phyloP scores from a whole-genome alignment of 2,797 vertebrate species.

The Nothura maculosa region DNA sequence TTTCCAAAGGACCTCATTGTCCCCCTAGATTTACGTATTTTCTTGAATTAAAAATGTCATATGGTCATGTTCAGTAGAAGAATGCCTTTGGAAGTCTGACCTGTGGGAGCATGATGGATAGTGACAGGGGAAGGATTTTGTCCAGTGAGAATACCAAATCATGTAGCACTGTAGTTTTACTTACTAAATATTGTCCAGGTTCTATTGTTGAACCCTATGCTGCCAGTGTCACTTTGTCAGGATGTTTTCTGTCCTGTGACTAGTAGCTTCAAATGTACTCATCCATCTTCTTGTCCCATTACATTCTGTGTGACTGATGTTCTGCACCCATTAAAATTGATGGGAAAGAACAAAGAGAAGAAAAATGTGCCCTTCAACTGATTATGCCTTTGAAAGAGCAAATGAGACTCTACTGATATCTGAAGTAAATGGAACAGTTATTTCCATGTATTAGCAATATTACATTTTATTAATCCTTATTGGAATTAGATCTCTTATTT shows the following conservation, averaged over 20 bases:
- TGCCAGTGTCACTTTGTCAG: constrained; percentile 80
- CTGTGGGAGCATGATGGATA: constrained; percentile 63
- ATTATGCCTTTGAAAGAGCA: constrained; percentile 81
- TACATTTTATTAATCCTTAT: constrained; percentile 49
- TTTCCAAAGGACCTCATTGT: constrained; percentile 49
- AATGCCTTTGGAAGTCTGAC: constrained; percentile 70
- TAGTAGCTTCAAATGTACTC: constrained; percentile 87
- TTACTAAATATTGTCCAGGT: constrained; percentile 78
- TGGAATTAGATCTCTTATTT: constrained; percentile 10
- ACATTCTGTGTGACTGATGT: constrained; percentile 92
- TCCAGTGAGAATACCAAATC: constrained; percentile 70
- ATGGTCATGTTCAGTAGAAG: constrained; percentile 58
- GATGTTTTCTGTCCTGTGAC: constrained; percentile 86
- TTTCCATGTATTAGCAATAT: constrained; percentile 56
- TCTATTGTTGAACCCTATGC: constrained; percentile 70
- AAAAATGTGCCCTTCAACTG: constrained; percentile 84
- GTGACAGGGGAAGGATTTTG: constrained; percentile 74
- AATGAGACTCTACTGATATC: constrained; percentile 74
- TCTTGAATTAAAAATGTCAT: constrained; percentile 63
- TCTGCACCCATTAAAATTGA: constrained; percentile 93
- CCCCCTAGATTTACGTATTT: constrained; percentile 58
- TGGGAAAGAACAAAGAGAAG: constrained; percentile 87
- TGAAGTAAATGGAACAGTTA: constrained; percentile 65
- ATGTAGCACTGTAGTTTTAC: constrained; percentile 59
- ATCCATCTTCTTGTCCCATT: constrained; percentile 95